A percentile compares a stretch with the other conserved stretches of the same genome.
phyloP scores from a whole-genome alignment of 1,140 invertebrate genomes.

The Periplaneta americana region DNA sequence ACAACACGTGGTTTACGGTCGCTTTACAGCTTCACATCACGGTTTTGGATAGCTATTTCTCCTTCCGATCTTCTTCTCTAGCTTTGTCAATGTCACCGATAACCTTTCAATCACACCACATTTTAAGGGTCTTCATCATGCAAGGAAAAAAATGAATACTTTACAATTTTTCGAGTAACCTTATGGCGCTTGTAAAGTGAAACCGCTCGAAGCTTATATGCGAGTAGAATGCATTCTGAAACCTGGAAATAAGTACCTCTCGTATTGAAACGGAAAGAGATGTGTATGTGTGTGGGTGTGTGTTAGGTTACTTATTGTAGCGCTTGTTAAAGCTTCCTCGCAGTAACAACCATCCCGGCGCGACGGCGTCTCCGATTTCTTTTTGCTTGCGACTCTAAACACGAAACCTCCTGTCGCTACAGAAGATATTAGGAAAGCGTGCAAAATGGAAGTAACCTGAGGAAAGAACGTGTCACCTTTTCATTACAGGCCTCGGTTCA shows the following conservation, averaged over 20 bases:
- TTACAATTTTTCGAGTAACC: background rate
- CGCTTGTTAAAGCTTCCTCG: background rate
- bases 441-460: background rate
- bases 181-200: background rate
- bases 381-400: background rate
- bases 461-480: background rate
- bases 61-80: no score
- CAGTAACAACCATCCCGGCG: no score
- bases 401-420: background rate
- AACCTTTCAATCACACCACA: no score
- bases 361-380: background rate
- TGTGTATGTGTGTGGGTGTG: background rate
- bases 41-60: no score
- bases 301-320: background rate
- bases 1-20: no score
- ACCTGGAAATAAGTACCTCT: background rate
- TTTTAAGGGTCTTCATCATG: no score
- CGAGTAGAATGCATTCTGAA: background rate
- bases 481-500: background rate
- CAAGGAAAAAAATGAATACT: no score
- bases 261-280: no score
- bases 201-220: background rate
- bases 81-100: no score
- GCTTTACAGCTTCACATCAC: no score
- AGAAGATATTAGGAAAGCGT: background rate